phyloP scores from a whole-genome alignment of 2,888 invertebrate genomes.

The Isoperla grammatica region DNA sequence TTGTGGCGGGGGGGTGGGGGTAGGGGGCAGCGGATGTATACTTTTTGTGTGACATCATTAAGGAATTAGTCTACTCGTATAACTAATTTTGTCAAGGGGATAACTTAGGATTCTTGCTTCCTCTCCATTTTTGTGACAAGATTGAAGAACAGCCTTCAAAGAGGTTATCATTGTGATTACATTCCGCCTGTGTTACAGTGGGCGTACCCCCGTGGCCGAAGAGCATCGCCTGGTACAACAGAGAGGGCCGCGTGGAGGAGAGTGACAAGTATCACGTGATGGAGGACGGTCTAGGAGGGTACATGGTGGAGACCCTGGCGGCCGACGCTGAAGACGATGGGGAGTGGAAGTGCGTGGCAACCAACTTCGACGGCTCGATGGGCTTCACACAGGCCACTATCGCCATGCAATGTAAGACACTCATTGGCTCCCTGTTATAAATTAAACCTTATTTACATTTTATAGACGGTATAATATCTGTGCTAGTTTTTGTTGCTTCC shows the following conservation, averaged over 20 bases:
- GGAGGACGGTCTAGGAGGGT: conserved; percentile 79
- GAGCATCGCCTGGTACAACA: conserved; percentile 79
- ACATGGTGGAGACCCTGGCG: conserved; percentile 66
- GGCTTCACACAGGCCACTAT: conserved; percentile 70
- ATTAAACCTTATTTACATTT: background rate
- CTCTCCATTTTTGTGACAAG: too few species aligned
- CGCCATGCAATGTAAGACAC: conserved; percentile 66
- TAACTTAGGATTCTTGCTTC: too few species aligned
- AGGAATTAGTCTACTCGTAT: too few species aligned
- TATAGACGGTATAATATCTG: background rate
- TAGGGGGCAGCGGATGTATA: too few species aligned
- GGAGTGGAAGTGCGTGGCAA: conserved; percentile 85
- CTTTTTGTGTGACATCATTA: too few species aligned
- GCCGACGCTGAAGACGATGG: conserved; percentile 79
- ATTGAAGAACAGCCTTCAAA: too few species aligned
- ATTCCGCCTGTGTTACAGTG: conserved; percentile 44
- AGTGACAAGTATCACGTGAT: conserved; percentile 64
- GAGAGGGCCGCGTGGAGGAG: conserved; percentile 68
- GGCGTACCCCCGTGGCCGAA: conserved; percentile 83
- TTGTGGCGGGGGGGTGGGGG: too few species aligned
- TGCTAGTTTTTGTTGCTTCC: background rate
- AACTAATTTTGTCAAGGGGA: too few species aligned
- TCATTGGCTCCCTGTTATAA: background rate
- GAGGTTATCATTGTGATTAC: too few species aligned
- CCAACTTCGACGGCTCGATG: conserved; percentile 62